Percentiles rank a stretch among this genome's conserved stretches.
These are phyloP conservation scores for Volucella inflata DNA, from an alignment of 2,888 invertebrate genomes.

Conservation along the genomic window DNA sequence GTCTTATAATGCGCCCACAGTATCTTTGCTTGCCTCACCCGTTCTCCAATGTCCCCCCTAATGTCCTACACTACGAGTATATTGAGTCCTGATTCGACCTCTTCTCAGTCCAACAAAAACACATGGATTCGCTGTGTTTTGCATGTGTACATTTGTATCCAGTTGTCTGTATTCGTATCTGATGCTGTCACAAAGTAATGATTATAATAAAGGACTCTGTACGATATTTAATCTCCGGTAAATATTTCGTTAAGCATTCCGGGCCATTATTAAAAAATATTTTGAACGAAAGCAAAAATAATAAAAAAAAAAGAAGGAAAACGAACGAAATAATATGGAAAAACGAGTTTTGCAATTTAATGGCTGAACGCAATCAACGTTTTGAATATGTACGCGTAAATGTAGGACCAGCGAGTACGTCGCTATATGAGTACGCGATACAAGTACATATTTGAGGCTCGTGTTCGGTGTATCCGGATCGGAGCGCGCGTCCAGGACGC, in stretches of 20 bases:
- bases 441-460: too few species aligned
- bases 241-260: constrained; percentile 55
- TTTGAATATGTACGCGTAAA: constrained; percentile 42
- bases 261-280: constrained; percentile 61
- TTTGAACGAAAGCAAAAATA: constrained; percentile 51
- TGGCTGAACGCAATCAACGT: constrained; percentile 50
- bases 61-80: constrained; percentile 8
- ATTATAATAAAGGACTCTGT: constrained; percentile 64
- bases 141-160: constrained; percentile 8
- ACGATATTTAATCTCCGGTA: constrained; percentile 68
- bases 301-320: constrained; percentile 14
- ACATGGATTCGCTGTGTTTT: background rate
- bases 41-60: constrained; percentile 39
- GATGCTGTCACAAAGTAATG: constrained; percentile 32
- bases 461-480: background rate
- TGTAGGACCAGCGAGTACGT: too few species aligned
- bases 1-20: constrained; percentile 33
- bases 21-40: constrained; percentile 46
- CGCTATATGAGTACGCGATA: background rate
- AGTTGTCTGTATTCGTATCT: constrained; percentile 5
- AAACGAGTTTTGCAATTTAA: constrained; percentile 56
- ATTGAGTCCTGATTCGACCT: background rate
- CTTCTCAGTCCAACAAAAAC: background rate
- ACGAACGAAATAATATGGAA: constrained; percentile 30
- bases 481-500: background rate